A percentile compares a stretch with the other conserved stretches of the same genome.
phyloP scores from a whole-genome alignment of 2,113 vertebrate species.

The Climacteris rufus region DNA sequence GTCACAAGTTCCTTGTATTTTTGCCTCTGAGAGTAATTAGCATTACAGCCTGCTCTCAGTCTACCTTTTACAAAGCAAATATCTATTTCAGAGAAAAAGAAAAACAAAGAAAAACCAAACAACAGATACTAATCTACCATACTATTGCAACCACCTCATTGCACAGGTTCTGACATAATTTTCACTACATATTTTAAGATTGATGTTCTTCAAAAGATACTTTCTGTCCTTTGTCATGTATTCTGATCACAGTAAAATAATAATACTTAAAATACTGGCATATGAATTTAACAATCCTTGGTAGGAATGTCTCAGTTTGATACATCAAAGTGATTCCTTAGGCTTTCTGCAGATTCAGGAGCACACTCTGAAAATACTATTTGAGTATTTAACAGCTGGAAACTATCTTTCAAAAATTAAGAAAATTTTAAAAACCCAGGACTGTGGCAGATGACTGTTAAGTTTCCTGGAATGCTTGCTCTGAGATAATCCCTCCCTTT shows the following conservation, averaged over 20 bases:
- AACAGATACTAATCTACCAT: neutral
- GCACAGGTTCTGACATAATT: neutral
- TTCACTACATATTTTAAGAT: neutral
- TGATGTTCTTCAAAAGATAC: neutral
- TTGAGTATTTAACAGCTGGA: neutral
- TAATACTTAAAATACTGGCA: neutral
- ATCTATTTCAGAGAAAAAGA: neutral
- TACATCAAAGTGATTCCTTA: neutral
- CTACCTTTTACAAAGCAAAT: neutral
- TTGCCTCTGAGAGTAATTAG: neutral
- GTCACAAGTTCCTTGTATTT: neutral
- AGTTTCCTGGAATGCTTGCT: neutral
- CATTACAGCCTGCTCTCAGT: neutral
- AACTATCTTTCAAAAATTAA: neutral
- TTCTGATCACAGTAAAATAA: neutral
- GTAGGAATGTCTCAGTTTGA: neutral
- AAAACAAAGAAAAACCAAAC: neutral
- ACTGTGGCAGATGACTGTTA: neutral
- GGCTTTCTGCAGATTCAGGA: neutral
- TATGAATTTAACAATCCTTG: neutral
- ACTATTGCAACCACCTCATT: neutral
- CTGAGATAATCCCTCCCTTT: neutral
- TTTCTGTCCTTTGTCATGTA: neutral
- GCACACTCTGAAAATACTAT: neutral
- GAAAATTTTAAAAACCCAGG: neutral